A percentile compares a stretch with the other conserved stretches of the same genome.
Conservation (phyloP, 2,888 invertebrate genomes). For the Tromatobia lineatoria region DNA sequence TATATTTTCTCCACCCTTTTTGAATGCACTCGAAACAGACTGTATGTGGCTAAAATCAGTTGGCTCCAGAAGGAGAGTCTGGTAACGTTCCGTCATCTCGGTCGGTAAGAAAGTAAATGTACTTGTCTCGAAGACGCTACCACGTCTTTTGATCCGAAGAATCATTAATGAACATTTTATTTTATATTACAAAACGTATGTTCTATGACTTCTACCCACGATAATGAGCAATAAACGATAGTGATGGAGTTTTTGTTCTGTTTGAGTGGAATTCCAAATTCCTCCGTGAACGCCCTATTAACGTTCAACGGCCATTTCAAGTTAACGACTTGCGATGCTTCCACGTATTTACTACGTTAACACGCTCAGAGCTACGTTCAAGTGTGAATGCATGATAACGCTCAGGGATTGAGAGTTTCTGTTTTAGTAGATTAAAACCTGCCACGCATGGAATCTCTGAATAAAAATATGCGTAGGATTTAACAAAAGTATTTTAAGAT, state of each 20-base stretch:
- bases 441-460: constrained; percentile 22
- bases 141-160: too few species aligned
- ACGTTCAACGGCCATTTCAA: constrained; percentile 67
- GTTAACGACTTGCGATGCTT: constrained; percentile 61
- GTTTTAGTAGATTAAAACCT: constrained; percentile 67
- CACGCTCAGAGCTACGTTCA: constrained; percentile 30
- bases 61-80: too few species aligned
- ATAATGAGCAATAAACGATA: neutral
- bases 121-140: too few species aligned
- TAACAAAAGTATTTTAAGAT: neutral
- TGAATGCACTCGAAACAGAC: neutral
- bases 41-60: too few species aligned
- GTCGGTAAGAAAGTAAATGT: too few species aligned
- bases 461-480: neutral
- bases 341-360: constrained; percentile 35
- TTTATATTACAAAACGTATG: constrained; percentile 21
- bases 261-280: constrained; percentile 44
- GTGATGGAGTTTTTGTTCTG: constrained; percentile 38
- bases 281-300: constrained; percentile 46
- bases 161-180: neutral
- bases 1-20: neutral
- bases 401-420: constrained; percentile 62
- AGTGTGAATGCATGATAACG: constrained; percentile 68
- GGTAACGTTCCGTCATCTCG: too few species aligned
- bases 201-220: neutral